A percentile compares a stretch with the other conserved stretches of the same genome.
Conservation (phyloP, 35 echinoderm and acorn worm genomes). For the Patiria miniata region DNA sequence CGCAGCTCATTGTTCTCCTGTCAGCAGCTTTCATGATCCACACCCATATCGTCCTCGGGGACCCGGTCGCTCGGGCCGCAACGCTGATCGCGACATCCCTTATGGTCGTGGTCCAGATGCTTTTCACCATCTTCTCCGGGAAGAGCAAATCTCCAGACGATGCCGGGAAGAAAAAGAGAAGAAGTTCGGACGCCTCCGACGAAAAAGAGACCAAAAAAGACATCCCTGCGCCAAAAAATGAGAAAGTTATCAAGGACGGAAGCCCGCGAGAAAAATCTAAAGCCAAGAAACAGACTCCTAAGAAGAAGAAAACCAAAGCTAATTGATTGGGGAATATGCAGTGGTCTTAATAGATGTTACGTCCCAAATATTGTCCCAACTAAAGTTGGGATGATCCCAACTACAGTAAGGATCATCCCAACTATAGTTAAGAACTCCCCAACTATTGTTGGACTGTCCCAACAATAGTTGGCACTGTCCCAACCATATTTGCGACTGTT, state of each 20-base stretch:
- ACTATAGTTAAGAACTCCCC: no score
- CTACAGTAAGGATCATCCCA: no score
- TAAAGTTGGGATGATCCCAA: no score
- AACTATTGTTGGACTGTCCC: no score
- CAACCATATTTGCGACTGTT: no score
- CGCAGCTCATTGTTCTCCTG: constrained; percentile 49
- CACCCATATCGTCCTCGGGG: constrained; percentile 54
- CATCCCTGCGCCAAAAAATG: constrained; percentile 14
- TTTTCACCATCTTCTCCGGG: background rate
- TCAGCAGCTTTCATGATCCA: constrained; percentile 54
- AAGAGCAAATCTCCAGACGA: background rate
- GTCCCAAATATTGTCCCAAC: no score
- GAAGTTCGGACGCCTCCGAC: constrained; percentile 16
- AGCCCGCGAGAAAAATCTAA: constrained; percentile 57
- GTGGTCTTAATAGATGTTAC: no score
- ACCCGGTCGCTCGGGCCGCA: constrained; percentile 28
- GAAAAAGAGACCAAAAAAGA: background rate
- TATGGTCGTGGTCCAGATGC: constrained; percentile 31
- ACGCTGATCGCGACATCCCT: constrained; percentile 30
- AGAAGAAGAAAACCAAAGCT: constrained; percentile 46
- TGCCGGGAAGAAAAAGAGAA: background rate
- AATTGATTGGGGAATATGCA: constrained; percentile 1
- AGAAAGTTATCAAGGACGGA: constrained; percentile 22
- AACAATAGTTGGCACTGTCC: no score
- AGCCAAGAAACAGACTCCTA: constrained; percentile 50